Evolutionary conservation across 1,140 invertebrate species (phyloP), one percentile per base, ranked within the genome.

Genomic region (Sesamia nonagrioides): DNA sequence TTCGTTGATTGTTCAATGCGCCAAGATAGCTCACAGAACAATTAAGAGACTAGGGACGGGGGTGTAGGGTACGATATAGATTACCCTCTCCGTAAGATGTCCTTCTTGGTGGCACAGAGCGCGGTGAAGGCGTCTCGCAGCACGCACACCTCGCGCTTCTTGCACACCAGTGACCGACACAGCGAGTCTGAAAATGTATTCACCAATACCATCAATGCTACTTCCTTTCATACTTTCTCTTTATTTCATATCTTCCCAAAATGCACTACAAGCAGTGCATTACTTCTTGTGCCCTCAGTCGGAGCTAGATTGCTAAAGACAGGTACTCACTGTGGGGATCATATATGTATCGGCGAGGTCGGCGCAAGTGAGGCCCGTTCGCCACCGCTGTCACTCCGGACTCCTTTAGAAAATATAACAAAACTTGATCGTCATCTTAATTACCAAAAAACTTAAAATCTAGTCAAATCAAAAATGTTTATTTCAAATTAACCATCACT

Each of bases 61-160:
- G 4, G 3, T 4, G 17, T 35, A 21, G 1, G 45, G n/a, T n/a
- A 13, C 4, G 17, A 60, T 54, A 42, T 6, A 18, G 92, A 94
- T 95, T 95, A 98, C 97, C 97, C 97, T 89, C 97, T 97, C 84
- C 97, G 97, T 83, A 97, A 96, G 8, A 98, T 95, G 87, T 98
- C 98, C 90, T 98, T 98, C 90, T 97, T 98, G 69, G 97, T 97
- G 60, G 98, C 97, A 90, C 98, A 98, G 37, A 98, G 97, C 17
- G 98, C 98, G 13, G 98, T 98, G 89, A 97, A 98, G 58, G 97
- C 96, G 93, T 98, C 97, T 90, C 98, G 97, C 54, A 98, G 94
- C 33, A 98, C 92, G 92, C 98, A 98, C 58, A 98, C 95, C 93
- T 98, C 98, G 92, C 98, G 97, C 94, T 98, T 97, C 91, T 98